Evolutionary conservation across 1,140 invertebrate genomes (phyloP).

Genomic region (Chironomus tepperi): DNA sequence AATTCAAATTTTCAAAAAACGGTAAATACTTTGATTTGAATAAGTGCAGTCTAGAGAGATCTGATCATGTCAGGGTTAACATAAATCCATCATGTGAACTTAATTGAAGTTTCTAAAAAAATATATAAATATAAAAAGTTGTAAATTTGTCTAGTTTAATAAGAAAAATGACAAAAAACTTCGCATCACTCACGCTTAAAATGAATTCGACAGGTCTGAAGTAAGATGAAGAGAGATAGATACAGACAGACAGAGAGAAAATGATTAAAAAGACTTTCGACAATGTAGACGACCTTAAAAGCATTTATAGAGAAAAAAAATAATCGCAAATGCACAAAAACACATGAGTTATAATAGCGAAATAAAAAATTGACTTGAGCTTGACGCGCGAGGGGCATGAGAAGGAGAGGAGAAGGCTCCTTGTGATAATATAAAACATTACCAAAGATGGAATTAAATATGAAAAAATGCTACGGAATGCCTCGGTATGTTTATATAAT

Average conservation of each 20-base stretch:
- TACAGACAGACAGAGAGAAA: background rate
- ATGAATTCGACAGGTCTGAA: background rate
- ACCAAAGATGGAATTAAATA: constrained; percentile 20
- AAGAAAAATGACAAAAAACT: background rate
- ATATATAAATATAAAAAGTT: too few relatives aligned
- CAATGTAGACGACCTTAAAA: constrained; percentile 21
- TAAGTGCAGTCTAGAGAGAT: too few relatives aligned
- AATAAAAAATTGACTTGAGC: constrained; percentile 20
- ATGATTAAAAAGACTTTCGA: background rate
- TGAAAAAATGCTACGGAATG: constrained; percentile 17
- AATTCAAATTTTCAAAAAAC: too few relatives aligned
- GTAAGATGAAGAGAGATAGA: background rate
- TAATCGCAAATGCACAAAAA: constrained; percentile 17
- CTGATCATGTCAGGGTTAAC: too few relatives aligned
- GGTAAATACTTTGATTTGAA: too few relatives aligned
- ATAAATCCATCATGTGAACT: too few relatives aligned
- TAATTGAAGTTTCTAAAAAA: too few relatives aligned
- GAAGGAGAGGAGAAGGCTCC: constrained; percentile 21
- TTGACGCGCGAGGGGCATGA: constrained; percentile 5
- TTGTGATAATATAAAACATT: constrained; percentile 14
- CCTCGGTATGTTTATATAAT: constrained; percentile 18
- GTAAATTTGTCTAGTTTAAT: too few relatives aligned
- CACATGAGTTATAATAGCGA: constrained; percentile 1
- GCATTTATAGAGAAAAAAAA: background rate
- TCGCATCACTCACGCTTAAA: background rate